Conservation (phyloP, 2,113 vertebrate species). For the Falco punctatus region DNA sequence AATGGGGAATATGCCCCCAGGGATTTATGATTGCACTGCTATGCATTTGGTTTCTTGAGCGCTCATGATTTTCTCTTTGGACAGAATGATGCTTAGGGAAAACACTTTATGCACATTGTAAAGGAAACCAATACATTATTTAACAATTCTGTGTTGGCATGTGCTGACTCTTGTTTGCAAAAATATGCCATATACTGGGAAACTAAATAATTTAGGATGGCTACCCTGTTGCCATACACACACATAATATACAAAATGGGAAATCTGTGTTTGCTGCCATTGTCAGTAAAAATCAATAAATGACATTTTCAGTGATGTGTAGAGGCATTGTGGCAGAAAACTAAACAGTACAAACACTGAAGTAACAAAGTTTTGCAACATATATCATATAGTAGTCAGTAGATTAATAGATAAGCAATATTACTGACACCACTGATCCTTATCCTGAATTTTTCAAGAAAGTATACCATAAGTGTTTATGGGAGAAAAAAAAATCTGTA, state of each 20-base stretch:
- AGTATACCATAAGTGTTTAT: neutral
- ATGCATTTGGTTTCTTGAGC: neutral
- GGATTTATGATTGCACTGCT: neutral
- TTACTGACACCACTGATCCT: neutral
- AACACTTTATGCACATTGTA: neutral
- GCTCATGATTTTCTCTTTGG: neutral
- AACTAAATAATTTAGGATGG: constrained; percentile 30
- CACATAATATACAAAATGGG: neutral
- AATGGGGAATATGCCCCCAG: neutral
- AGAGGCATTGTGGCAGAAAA: neutral
- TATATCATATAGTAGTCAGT: neutral
- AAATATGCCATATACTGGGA: neutral
- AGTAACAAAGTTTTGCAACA: neutral
- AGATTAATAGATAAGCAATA: neutral
- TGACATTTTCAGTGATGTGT: neutral
- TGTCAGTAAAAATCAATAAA: constrained; percentile 29
- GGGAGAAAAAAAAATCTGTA: neutral
- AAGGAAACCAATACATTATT: constrained; percentile 44
- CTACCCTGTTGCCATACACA: neutral
- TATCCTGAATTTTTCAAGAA: neutral
- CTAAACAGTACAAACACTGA: neutral
- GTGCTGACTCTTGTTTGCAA: neutral
- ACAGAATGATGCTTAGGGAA: neutral
- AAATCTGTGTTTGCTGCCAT: neutral
- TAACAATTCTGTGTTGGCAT: neutral